Evolutionary conservation across 2,113 vertebrate genomes (phyloP).

Genomic region (Lethenteron reissneri): DNA sequence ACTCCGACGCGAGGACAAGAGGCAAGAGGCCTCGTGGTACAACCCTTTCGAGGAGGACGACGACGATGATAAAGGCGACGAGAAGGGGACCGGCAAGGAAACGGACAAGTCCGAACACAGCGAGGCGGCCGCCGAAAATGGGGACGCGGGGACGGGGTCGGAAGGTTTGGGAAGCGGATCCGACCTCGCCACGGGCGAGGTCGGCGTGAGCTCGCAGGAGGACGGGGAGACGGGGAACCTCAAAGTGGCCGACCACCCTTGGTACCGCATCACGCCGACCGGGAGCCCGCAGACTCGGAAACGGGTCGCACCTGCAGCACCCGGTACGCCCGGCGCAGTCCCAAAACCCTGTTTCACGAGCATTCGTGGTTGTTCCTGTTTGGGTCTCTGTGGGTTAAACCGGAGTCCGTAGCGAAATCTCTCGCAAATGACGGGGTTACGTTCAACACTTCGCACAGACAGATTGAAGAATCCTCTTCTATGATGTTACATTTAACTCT

Average conservation of each 20-base stretch:
- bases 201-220: slow-evolving; percentile 8
- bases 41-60: slow-evolving; percentile 75
- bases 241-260: slow-evolving; percentile 42
- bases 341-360: no score
- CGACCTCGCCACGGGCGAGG: background rate
- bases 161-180: background rate
- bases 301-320: slow-evolving; percentile 44
- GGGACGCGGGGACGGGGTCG: background rate
- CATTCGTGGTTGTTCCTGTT: no score
- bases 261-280: slow-evolving; percentile 71
- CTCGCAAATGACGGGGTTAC: no score
- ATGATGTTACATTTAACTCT: no score
- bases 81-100: slow-evolving; percentile 9
- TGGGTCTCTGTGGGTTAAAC: no score
- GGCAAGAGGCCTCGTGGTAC: slow-evolving; percentile 10
- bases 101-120: background rate
- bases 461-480: no score
- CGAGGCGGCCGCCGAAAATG: slow-evolving; percentile 1
- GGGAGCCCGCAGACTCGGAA: slow-evolving; percentile 50
- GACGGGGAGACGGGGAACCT: slow-evolving; percentile 14
- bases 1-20: no score
- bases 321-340: slow-evolving; percentile 24
- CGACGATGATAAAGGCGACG: slow-evolving; percentile 18
- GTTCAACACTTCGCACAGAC: no score
- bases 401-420: no score